Percentiles rank a stretch among this genome's conserved stretches.
Evolutionary conservation across 1,140 invertebrate species (phyloP).

Genomic region (Drepana arcuata): DNA sequence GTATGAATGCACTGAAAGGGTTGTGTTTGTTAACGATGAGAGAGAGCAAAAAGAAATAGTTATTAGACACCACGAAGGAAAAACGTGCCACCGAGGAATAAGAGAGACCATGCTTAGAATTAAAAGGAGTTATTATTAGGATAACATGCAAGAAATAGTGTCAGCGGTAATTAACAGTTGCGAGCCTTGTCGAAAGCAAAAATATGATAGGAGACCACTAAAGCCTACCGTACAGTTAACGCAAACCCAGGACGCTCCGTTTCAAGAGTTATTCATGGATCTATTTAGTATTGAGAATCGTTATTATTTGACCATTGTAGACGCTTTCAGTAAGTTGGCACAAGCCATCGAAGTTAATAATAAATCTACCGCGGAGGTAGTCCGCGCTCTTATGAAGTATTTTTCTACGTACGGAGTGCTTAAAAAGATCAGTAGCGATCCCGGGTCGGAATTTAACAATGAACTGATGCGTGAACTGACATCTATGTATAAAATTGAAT

Average conservation of each 20-base stretch:
- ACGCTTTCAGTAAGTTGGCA: neutral
- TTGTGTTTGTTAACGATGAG: neutral
- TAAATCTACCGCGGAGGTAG: neutral
- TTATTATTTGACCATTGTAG: neutral
- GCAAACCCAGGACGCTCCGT: neutral
- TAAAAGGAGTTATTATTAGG: neutral
- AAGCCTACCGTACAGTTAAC: neutral
- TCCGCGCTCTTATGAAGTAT: neutral
- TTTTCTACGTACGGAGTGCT: constrained; percentile 8
- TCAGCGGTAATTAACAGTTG: neutral
- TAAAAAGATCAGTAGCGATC: constrained; percentile 16
- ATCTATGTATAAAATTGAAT: constrained; percentile 23
- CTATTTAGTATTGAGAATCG: neutral
- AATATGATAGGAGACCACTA: neutral
- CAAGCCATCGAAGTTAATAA: neutral
- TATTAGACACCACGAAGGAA: neutral
- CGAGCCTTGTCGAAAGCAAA: neutral
- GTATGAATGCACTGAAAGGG: neutral
- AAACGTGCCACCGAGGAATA: neutral
- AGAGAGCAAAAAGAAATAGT: neutral
- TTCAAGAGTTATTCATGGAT: neutral
- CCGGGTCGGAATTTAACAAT: constrained; percentile 30
- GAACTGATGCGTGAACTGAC: constrained; percentile 19
- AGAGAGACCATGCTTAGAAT: neutral
- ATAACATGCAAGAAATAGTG: neutral